phyloP scores from a whole-genome alignment of 2,113 vertebrate species.

The Scomber colias region DNA sequence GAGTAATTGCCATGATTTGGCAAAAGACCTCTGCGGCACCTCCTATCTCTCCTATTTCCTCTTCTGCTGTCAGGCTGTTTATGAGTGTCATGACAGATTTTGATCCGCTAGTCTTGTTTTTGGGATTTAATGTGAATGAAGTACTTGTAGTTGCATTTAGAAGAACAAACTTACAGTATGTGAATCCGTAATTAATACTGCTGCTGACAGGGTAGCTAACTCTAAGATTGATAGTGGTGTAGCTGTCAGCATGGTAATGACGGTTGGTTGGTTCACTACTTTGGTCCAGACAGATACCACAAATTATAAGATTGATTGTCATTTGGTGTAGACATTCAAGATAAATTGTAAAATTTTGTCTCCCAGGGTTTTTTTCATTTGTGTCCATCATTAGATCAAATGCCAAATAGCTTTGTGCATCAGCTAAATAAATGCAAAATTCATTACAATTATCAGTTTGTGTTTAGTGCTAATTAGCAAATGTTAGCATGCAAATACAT shows the following conservation, averaged over 20 bases:
- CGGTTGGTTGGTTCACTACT: too few relatives aligned
- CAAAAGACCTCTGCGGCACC: slow-evolving; percentile 16
- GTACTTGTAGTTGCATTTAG: not conserved
- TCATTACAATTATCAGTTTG: too few relatives aligned
- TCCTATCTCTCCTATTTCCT: slow-evolving; percentile 26
- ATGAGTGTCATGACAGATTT: not conserved
- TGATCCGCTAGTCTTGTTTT: not conserved
- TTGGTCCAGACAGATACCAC: not conserved
- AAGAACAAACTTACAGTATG: not conserved
- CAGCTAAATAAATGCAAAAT: too few relatives aligned
- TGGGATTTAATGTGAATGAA: not conserved
- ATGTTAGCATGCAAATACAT: too few relatives aligned
- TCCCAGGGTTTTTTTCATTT: too few relatives aligned
- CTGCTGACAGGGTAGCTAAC: not conserved
- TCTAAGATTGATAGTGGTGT: too few relatives aligned
- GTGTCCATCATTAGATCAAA: too few relatives aligned
- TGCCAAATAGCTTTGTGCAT: too few relatives aligned
- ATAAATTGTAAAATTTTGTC: too few relatives aligned
- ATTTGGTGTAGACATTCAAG: too few relatives aligned
- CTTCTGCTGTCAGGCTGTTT: slow-evolving; percentile 1
- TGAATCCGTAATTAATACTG: not conserved
- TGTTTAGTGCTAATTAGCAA: too few relatives aligned
- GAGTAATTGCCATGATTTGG: slow-evolving; percentile 58
- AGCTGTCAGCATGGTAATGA: too few relatives aligned
- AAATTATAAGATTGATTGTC: not conserved